Evolutionary conservation across 2,888 invertebrate genomes (phyloP).

Genomic region (Sussaba pulchella): DNA sequence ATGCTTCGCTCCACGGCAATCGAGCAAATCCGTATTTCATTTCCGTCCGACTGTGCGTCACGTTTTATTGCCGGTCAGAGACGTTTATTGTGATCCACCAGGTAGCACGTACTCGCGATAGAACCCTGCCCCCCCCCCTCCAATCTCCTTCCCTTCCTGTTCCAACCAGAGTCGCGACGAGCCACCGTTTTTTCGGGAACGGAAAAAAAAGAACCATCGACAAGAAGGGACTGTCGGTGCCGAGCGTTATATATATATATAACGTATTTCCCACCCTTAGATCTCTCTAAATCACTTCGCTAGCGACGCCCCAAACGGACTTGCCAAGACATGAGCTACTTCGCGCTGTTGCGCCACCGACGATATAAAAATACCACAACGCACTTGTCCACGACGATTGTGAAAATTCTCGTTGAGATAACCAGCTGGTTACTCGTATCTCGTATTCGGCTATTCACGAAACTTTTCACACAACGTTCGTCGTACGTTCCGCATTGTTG

Average conservation of each 20-base stretch:
- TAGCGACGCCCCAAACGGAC: constrained; percentile 56
- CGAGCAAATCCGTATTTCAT: constrained; percentile 64
- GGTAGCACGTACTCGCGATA: constrained; percentile 63
- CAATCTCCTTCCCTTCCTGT: neutral
- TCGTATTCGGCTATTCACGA: neutral
- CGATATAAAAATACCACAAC: neutral
- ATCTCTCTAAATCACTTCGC: constrained; percentile 63
- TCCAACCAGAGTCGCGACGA: neutral
- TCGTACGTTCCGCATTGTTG: neutral
- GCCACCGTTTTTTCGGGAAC: constrained; percentile 44
- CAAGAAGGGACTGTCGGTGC: neutral
- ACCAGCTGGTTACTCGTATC: constrained; percentile 2
- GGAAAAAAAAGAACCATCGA: constrained; percentile 28
- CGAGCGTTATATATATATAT: too few relatives aligned
- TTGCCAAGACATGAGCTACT: constrained; percentile 58
- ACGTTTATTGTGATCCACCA: constrained; percentile 67
- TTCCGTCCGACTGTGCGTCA: constrained; percentile 56
- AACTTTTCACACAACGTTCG: neutral
- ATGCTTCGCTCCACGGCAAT: neutral
- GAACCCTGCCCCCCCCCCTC: constrained; percentile 12
- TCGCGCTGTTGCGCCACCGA: constrained; percentile 63
- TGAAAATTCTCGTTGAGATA: neutral
- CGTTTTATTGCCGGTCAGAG: constrained; percentile 62
- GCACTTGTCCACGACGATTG: neutral
- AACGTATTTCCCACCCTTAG: constrained; percentile 17